These are phyloP conservation scores for Acanthoscelides obtectus DNA, from an alignment of 2,888 invertebrate species.

Conservation along the genomic window DNA sequence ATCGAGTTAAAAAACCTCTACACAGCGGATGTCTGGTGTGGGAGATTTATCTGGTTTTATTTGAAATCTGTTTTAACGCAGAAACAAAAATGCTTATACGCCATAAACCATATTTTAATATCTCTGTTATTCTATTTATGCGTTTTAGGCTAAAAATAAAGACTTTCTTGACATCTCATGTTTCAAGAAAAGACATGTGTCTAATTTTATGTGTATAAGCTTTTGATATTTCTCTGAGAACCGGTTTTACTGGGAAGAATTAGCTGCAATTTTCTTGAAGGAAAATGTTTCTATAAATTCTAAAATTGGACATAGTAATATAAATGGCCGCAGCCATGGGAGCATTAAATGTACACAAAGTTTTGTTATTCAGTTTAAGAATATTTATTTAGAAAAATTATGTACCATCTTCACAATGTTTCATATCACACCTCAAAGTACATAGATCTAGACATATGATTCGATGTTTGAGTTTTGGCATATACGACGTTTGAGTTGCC, in stretches of 20 bases:
- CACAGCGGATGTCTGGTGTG: conserved; percentile 25
- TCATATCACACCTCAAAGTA: too few relatives aligned
- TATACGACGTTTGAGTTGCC: too few relatives aligned
- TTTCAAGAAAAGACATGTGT: background rate
- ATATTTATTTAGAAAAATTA: too few relatives aligned
- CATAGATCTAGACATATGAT: too few relatives aligned
- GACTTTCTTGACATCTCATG: conserved; percentile 5
- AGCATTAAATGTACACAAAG: too few relatives aligned
- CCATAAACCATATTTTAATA: conserved; percentile 29
- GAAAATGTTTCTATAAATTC: background rate
- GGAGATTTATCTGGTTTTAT: conserved; percentile 24
- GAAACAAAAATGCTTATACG: conserved; percentile 26
- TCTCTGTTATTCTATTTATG: conserved; percentile 26
- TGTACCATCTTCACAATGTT: too few relatives aligned
- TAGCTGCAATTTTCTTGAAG: background rate
- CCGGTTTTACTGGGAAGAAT: background rate
- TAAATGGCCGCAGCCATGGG: too few relatives aligned
- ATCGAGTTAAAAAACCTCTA: conserved; percentile 20
- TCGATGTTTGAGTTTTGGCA: too few relatives aligned
- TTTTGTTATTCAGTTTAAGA: too few relatives aligned
- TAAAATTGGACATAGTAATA: too few relatives aligned
- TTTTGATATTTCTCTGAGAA: background rate
- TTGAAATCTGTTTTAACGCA: conserved; percentile 26
- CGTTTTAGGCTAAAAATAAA: conserved; percentile 18
- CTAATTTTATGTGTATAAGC: background rate